Conservation (phyloP, 2,797 vertebrate species). For the Typhlichthys eigenmanni region DNA sequence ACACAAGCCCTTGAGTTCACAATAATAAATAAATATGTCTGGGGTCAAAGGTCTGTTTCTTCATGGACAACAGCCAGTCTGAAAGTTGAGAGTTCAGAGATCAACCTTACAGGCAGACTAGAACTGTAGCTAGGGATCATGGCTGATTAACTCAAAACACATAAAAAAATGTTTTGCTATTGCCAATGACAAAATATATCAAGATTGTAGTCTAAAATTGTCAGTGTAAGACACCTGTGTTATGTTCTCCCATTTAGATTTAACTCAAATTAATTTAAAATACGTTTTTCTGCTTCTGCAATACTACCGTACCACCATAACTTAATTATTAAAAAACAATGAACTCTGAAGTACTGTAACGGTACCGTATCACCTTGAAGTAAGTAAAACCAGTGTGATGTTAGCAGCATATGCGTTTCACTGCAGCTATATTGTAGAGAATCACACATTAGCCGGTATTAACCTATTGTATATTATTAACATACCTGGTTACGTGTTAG, state of each 20-base stretch:
- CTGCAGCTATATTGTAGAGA: conserved; percentile 29
- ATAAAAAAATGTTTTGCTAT: conserved; percentile 18
- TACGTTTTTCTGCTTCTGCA: no score
- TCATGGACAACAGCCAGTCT: conserved; percentile 39
- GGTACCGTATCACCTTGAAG: no score
- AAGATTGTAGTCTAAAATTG: no score
- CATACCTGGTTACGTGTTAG: conserved; percentile 32
- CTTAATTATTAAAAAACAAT: no score
- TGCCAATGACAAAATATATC: neutral
- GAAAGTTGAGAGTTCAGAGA: conserved; percentile 61
- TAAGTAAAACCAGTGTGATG: conserved; percentile 28
- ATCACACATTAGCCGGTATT: conserved; percentile 38
- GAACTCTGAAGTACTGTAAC: no score
- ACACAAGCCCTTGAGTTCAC: conserved; percentile 15
- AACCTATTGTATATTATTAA: no score
- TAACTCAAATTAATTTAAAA: no score
- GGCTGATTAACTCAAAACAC: conserved; percentile 33
- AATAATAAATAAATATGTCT: conserved; percentile 37
- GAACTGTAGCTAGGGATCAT: conserved; percentile 10
- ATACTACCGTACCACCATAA: no score
- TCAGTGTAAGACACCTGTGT: no score
- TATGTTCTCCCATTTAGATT: no score
- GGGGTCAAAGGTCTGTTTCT: conserved; percentile 5
- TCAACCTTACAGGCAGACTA: conserved; percentile 40
- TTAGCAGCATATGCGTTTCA: conserved; percentile 38